Conservation (phyloP, 2,113 vertebrate genomes). For the Toxotes chatareus region DNA sequence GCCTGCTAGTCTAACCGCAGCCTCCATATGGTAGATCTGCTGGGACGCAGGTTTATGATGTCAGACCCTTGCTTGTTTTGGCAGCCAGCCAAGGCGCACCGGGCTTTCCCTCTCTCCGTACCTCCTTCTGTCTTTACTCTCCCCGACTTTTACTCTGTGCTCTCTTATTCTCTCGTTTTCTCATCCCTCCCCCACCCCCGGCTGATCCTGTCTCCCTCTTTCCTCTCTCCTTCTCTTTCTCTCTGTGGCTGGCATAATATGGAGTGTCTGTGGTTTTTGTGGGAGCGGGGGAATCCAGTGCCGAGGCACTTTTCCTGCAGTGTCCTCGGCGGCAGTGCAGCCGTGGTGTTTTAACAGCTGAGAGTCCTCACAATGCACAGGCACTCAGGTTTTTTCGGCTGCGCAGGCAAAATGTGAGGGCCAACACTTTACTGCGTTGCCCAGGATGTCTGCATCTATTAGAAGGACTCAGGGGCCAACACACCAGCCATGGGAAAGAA, state of each 20-base stretch:
- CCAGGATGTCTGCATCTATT: constrained; percentile 72
- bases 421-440: constrained; percentile 63
- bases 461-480: constrained; percentile 55
- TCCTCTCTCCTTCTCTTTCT: constrained; percentile 67
- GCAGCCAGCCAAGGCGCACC: constrained; percentile 76
- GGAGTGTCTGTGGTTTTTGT: constrained; percentile 86
- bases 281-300: constrained; percentile 84
- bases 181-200: constrained; percentile 74
- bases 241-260: constrained; percentile 81
- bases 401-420: constrained; percentile 78
- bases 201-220: constrained; percentile 75
- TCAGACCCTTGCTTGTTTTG: constrained; percentile 85
- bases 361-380: constrained; percentile 86
- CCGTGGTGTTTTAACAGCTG: constrained; percentile 87
- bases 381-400: constrained; percentile 81
- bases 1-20: constrained; percentile 75
- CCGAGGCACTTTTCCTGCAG: constrained; percentile 83
- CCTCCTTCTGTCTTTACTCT: constrained; percentile 74
- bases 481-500: constrained; percentile 48
- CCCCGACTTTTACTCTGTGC: constrained; percentile 56
- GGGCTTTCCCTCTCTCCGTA: constrained; percentile 78
- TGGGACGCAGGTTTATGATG: constrained; percentile 86
- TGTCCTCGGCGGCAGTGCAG: constrained; percentile 81
- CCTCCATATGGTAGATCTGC: constrained; percentile 79
- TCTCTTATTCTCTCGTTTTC: constrained; percentile 73